Percentiles rank a stretch among this genome's conserved stretches.
Evolutionary conservation across 2,888 invertebrate genomes (phyloP).

Genomic region (Caenorhabditis afra): DNA sequence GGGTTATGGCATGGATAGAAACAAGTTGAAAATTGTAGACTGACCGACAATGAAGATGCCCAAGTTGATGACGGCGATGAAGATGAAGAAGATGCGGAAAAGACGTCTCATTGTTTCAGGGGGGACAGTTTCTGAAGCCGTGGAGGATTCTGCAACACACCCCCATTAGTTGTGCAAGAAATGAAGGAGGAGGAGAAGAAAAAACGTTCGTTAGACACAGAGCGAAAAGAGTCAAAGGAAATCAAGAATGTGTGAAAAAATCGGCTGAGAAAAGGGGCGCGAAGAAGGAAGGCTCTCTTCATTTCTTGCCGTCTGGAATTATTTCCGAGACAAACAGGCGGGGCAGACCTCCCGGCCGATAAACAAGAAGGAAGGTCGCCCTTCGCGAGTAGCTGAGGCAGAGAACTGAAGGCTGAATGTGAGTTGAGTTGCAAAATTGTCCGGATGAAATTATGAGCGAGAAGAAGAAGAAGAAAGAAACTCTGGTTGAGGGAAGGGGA

Average conservation of each 20-base stretch:
- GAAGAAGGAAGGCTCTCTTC: neutral
- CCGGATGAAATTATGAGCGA: too few species aligned
- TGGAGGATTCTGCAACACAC: too few species aligned
- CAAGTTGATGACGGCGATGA: slow-evolving; percentile 53
- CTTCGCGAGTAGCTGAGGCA: neutral
- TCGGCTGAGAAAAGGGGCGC: neutral
- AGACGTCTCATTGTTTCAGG: slow-evolving; percentile 43
- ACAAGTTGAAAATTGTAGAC: neutral
- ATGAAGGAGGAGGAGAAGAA: neutral
- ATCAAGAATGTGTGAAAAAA: slow-evolving; percentile 42
- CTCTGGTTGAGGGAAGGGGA: too few species aligned
- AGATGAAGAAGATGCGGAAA: slow-evolving; percentile 51
- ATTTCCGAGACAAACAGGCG: slow-evolving; percentile 2
- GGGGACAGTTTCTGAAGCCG: too few species aligned
- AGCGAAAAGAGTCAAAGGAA: slow-evolving; percentile 13
- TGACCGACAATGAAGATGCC: slow-evolving; percentile 58
- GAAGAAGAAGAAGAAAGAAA: too few species aligned
- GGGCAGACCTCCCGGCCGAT: neutral
- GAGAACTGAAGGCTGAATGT: too few species aligned
- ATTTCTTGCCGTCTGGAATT: neutral
- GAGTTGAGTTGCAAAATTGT: too few species aligned
- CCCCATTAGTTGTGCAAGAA: neutral
- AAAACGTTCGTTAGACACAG: neutral
- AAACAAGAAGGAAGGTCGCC: slow-evolving; percentile 6
- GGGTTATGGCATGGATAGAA: too few species aligned